Evolutionary conservation across 2,113 vertebrate genomes (phyloP).

Genomic region (Pteropus alecto): DNA sequence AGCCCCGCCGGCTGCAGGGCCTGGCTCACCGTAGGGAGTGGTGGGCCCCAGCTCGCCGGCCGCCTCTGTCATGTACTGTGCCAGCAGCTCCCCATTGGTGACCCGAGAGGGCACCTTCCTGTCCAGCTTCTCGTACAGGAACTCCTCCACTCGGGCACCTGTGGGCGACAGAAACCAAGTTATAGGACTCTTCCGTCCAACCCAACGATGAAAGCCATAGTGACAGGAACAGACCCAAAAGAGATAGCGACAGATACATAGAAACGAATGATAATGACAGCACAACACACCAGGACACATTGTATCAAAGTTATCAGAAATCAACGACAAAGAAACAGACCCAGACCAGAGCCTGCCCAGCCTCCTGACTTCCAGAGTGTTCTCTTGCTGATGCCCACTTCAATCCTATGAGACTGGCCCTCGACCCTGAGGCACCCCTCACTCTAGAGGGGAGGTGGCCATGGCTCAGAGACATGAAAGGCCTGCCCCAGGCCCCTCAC

Average conservation of each 20-base stretch:
- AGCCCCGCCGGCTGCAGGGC: not conserved
- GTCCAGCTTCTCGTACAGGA: conserved; percentile 96
- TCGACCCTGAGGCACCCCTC: not conserved
- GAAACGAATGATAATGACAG: no score
- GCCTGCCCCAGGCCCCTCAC: not conserved
- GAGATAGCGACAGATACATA: no score
- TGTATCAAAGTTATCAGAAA: no score
- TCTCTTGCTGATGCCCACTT: not conserved
- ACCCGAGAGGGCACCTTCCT: conserved; percentile 92
- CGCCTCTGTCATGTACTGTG: conserved; percentile 94
- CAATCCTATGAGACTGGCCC: not conserved
- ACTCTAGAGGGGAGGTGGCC: not conserved
- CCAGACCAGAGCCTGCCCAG: not conserved
- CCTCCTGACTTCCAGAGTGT: not conserved
- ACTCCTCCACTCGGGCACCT: conserved; percentile 96
- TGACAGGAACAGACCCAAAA: no score
- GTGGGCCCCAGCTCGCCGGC: conserved; percentile 90
- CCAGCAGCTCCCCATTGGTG: conserved; percentile 93
- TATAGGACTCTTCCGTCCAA: not conserved
- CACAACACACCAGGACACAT: no score
- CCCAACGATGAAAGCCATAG: not conserved
- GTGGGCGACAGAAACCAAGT: conserved; percentile 1
- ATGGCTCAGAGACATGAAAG: not conserved
- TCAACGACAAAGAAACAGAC: no score
- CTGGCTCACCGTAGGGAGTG: conserved; percentile 91